phyloP scores from a whole-genome alignment of 2,797 vertebrate genomes.

The Lacerta agilis region DNA sequence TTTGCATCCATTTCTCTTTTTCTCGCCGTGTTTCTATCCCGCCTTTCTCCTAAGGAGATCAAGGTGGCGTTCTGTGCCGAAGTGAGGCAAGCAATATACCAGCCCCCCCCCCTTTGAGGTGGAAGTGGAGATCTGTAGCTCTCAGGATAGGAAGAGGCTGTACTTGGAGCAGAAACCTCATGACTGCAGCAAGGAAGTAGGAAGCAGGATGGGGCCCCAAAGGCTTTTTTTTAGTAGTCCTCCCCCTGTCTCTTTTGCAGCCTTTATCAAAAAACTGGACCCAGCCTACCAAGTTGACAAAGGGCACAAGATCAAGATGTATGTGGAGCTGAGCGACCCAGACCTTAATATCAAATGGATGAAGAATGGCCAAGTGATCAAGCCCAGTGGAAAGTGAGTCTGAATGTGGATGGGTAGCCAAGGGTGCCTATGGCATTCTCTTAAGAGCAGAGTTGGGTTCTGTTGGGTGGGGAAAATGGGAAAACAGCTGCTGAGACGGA shows the following conservation, averaged over 20 bases:
- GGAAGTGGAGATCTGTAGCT: background rate
- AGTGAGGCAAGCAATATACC: background rate
- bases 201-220: background rate
- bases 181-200: too few relatives aligned
- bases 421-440: background rate
- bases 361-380: conserved; percentile 91
- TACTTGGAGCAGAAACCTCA: background rate
- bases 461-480: background rate
- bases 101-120: background rate
- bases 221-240: background rate
- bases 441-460: background rate
- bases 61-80: too few relatives aligned
- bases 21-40: background rate
- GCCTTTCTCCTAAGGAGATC: too few relatives aligned
- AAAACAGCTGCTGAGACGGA: background rate
- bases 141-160: background rate
- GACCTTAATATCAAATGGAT: conserved; percentile 85
- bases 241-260: conserved; percentile 62
- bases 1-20: background rate
- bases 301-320: conserved; percentile 85
- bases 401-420: background rate
- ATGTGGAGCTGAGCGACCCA: conserved; percentile 85
- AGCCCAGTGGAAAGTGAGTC: conserved; percentile 90
- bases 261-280: conserved; percentile 88
- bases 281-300: conserved; percentile 88